These are phyloP conservation scores for Scaptomyza pallida DNA, from an alignment of 1,140 invertebrate genomes.

Conservation along the genomic window DNA sequence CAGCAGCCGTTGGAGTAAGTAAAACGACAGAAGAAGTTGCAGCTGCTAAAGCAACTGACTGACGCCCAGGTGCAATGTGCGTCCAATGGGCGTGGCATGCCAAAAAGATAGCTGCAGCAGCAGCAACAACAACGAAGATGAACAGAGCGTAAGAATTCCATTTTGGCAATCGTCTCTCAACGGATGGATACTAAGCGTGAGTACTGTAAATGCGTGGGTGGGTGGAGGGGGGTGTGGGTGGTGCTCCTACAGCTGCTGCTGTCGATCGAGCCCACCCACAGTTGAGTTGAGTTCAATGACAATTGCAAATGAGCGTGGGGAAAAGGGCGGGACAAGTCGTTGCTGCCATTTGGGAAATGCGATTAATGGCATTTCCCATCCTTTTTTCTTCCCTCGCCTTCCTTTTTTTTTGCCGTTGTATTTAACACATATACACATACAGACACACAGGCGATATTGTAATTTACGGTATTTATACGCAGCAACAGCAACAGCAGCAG, in stretches of 20 bases:
- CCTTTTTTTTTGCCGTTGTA: constrained; percentile 1
- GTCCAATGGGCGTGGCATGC: constrained; percentile 28
- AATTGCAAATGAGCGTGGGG: constrained; percentile 56
- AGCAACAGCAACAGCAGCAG: neutral
- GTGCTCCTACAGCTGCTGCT: too few relatives aligned
- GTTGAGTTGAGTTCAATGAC: constrained; percentile 32
- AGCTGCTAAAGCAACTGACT: neutral
- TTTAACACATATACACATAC: too few relatives aligned
- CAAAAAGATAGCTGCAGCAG: constrained; percentile 5
- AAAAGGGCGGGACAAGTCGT: neutral
- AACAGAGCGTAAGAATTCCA: constrained; percentile 42
- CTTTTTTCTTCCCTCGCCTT: constrained; percentile 3
- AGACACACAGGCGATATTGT: constrained; percentile 11
- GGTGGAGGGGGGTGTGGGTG: neutral
- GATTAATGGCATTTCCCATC: constrained; percentile 32
- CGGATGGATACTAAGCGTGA: neutral
- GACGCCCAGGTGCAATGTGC: constrained; percentile 19
- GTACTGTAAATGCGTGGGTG: neutral
- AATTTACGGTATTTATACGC: constrained; percentile 17
- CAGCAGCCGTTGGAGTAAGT: neutral
- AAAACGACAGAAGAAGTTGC: constrained; percentile 22
- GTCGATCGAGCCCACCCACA: constrained; percentile 8
- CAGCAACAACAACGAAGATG: neutral
- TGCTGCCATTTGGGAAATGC: constrained; percentile 34
- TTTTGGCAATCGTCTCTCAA: constrained; percentile 44